These are phyloP conservation scores for Oryzias dopingdopingensis DNA, from an alignment of 2,797 vertebrate genomes.

Conservation along the genomic window DNA sequence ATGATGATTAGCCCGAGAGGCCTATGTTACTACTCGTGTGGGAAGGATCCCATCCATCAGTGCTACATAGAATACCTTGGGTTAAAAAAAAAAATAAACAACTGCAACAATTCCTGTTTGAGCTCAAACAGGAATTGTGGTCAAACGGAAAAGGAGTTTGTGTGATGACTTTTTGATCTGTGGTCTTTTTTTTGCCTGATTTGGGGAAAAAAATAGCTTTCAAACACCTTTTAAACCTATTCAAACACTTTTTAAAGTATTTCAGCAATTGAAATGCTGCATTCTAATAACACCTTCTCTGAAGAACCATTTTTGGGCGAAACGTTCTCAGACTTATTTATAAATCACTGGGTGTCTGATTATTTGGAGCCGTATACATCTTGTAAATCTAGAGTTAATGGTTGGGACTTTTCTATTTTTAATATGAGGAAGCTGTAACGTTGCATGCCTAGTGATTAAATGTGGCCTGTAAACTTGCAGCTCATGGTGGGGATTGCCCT, in stretches of 20 bases:
- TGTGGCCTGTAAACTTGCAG: slow-evolving; percentile 17
- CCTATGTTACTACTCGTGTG: slow-evolving; percentile 26
- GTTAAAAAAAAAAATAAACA: neutral
- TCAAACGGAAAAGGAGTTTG: neutral
- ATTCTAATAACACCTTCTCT: slow-evolving; percentile 13
- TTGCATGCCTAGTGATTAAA: slow-evolving; percentile 30
- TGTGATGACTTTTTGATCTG: no score
- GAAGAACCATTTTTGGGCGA: slow-evolving; percentile 7
- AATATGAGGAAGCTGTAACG: slow-evolving; percentile 43
- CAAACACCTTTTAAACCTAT: neutral
- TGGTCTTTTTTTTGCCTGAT: no score
- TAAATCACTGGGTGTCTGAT: slow-evolving; percentile 33
- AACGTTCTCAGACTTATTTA: slow-evolving; percentile 39
- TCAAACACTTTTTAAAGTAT: neutral
- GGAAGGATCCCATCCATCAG: slow-evolving; percentile 32
- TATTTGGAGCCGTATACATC: slow-evolving; percentile 30
- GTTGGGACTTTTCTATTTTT: slow-evolving; percentile 57
- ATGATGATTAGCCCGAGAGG: slow-evolving; percentile 53
- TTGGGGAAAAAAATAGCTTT: no score
- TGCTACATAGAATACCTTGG: neutral
- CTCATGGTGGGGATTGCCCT: slow-evolving; percentile 10
- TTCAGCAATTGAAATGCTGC: neutral
- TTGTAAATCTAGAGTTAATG: slow-evolving; percentile 47
- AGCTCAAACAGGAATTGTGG: neutral
- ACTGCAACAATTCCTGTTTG: neutral